phyloP scores from a whole-genome alignment of 2,797 vertebrate genomes.

The Tadarida brasiliensis region DNA sequence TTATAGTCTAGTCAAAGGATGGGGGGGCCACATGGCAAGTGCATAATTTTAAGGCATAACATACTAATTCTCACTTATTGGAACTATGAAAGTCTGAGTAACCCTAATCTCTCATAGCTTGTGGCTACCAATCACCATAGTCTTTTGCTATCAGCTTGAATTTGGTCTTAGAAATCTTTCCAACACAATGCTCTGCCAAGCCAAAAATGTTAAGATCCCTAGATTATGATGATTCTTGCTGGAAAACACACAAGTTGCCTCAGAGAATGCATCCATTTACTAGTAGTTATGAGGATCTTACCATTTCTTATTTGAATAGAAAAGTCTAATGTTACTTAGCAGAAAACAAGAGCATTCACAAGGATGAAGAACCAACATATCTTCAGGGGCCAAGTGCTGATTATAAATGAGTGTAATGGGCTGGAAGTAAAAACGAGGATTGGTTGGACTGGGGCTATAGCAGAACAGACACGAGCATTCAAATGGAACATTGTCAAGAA shows the following conservation, averaged over 20 bases:
- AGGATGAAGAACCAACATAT: conserved; percentile 11
- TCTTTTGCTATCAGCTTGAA: neutral
- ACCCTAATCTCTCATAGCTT: neutral
- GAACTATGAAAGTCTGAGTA: neutral
- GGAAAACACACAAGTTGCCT: neutral
- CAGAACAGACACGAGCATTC: neutral
- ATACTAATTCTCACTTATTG: neutral
- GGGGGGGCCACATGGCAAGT: neutral
- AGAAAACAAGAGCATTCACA: conserved; percentile 37
- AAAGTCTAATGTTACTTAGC: neutral
- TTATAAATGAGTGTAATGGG: neutral
- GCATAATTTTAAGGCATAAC: neutral
- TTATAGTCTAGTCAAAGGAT: neutral
- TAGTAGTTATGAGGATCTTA: neutral
- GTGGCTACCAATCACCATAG: neutral
- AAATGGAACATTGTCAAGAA: neutral
- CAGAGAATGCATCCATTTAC: neutral
- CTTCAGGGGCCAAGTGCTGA: neutral
- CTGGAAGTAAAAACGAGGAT: neutral
- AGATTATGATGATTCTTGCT: neutral
- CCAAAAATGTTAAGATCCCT: neutral
- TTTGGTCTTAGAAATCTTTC: neutral
- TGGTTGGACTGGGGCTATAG: neutral
- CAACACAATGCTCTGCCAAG: neutral
- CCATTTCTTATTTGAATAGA: neutral